Evolutionary conservation across 2,113 vertebrate genomes (phyloP).

Genomic region (Labeo rohita): DNA sequence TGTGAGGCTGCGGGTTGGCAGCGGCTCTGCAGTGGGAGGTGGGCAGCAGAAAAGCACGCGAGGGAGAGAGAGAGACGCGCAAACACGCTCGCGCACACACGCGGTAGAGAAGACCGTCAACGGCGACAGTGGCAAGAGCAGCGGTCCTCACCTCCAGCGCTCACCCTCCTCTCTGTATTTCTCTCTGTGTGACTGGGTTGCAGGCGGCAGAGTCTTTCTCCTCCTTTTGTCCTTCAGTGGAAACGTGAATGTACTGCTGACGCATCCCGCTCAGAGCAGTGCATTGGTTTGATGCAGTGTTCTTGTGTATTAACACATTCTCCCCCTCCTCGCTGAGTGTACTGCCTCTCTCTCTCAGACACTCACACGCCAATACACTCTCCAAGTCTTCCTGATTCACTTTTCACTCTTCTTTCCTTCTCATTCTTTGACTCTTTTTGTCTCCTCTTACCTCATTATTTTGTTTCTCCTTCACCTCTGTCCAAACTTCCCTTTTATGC

Average conservation of each 20-base stretch:
- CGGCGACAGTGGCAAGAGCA: slow-evolving; percentile 67
- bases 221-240: slow-evolving; percentile 94
- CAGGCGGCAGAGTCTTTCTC: slow-evolving; percentile 86
- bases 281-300: slow-evolving; percentile 92
- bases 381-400: slow-evolving; percentile 50
- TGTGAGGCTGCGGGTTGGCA: slow-evolving; percentile 77
- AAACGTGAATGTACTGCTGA: slow-evolving; percentile 94
- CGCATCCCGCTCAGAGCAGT: slow-evolving; percentile 90
- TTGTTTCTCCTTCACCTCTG: slow-evolving; percentile 31
- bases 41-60: slow-evolving; percentile 58
- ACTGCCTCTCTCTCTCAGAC: slow-evolving; percentile 66
- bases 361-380: slow-evolving; percentile 39
- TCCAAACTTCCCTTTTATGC: not conserved
- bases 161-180: slow-evolving; percentile 65
- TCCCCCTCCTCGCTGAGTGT: slow-evolving; percentile 67
- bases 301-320: slow-evolving; percentile 85
- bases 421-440: not conserved
- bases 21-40: slow-evolving; percentile 75
- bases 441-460: slow-evolving; percentile 33
- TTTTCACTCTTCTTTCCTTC: slow-evolving; percentile 41
- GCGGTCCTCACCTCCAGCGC: slow-evolving; percentile 60
- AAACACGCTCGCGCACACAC: slow-evolving; percentile 69
- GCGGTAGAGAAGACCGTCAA: slow-evolving; percentile 71
- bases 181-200: slow-evolving; percentile 78
- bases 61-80: slow-evolving; percentile 61